Evolutionary conservation across 2,797 vertebrate species (phyloP), one percentile per base, ranked within the genome.

Genomic region (Sciaenops ocellatus): DNA sequence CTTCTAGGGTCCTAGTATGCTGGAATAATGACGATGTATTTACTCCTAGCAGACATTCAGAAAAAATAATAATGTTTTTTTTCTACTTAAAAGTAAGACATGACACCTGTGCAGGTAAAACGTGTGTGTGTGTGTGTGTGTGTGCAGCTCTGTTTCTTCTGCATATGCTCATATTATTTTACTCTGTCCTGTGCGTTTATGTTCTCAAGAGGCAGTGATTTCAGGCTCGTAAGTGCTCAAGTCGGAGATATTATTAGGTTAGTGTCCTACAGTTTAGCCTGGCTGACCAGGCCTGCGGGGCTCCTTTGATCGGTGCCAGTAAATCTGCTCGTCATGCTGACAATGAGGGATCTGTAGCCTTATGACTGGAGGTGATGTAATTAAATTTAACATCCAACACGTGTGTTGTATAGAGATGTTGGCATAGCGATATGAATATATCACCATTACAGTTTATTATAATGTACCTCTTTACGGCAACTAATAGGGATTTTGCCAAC

Each of bases 181-280:
- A 70, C 38, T 24, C 48, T 20, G 52, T n/a, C 11, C 10, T 1
- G 1, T 54, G 46, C 61, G 68, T 56, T 41, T 69, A 34, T 69
- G 38, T 72, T 77, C 28, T 11, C 28, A 20, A 20, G 17, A n/a
- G 22, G 57, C 9, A 22, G 10, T 52, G 64, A 80, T 66, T 50
- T 34, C 60, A 73, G 76, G 55, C 20, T 70, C 83, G 48, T 61
- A 6, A 75, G 76, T 76, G 73, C 22, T 9, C 17, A 38, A 4
- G 17, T 77, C 62, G 41, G 17, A 48, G 80, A 69, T 76, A 71
- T 91, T 83, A 88, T 90, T 91, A 81, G 82, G 77, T 89, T 90
- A 80, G 77, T 48, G 67, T 79, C 64, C 15, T 16, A 76, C 60
- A 76, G 85, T 89, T 87, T 88, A 87, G 80, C 80, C 78, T 65